These are phyloP conservation scores for Carposina sasakii DNA, from an alignment of 1,140 invertebrate genomes.

Conservation along the genomic window DNA sequence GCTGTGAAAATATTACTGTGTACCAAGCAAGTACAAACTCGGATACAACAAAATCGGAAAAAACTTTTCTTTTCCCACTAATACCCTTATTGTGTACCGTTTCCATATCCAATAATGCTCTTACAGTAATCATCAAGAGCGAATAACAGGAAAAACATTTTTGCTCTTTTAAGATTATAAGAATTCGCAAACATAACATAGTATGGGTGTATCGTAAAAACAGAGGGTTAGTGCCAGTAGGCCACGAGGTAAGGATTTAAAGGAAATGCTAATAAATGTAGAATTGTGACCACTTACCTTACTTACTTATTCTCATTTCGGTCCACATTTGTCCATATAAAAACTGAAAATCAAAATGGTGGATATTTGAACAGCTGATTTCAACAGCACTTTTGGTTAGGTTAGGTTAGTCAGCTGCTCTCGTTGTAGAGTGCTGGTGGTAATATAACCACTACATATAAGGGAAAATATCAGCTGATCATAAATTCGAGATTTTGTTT, in stretches of 20 bases:
- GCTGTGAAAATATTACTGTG: too few species aligned
- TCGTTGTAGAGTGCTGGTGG: too few species aligned
- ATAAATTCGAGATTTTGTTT: too few species aligned
- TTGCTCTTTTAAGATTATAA: too few species aligned
- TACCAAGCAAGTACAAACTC: background rate
- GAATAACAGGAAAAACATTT: background rate
- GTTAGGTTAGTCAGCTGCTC: too few species aligned
- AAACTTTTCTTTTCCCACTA: background rate
- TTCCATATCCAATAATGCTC: background rate
- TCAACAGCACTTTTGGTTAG: too few species aligned
- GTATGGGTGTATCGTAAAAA: too few species aligned
- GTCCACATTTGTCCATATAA: background rate
- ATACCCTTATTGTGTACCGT: background rate
- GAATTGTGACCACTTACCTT: background rate
- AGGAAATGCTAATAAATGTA: background rate
- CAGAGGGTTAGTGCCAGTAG: conserved; percentile 40
- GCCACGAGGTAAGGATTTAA: conserved; percentile 31
- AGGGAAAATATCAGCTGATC: too few species aligned
- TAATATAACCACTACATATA: too few species aligned
- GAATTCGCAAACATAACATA: too few species aligned
- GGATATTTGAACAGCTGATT: too few species aligned
- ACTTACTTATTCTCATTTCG: background rate
- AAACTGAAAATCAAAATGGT: too few species aligned
- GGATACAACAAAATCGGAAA: background rate
- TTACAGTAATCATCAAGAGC: conserved; percentile 4